A percentile compares a stretch with the other conserved stretches of the same genome.
Evolutionary conservation across 2,888 invertebrate species (phyloP).

Genomic region (Ramazzottius varieornatus): DNA sequence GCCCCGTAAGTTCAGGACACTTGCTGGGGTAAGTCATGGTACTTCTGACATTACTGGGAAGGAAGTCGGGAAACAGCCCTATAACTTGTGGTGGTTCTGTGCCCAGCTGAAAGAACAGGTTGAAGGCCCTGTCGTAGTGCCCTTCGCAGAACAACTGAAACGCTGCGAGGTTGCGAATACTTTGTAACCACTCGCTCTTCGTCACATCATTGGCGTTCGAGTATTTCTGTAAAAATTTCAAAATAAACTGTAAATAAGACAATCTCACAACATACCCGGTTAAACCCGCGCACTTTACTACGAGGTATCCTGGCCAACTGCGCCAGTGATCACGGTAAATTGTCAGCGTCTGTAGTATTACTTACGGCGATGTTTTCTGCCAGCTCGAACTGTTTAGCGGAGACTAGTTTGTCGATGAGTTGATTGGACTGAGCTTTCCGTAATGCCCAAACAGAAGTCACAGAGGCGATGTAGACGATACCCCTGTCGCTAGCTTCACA

Average conservation of each 20-base stretch:
- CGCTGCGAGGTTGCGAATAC: slow-evolving; percentile 69
- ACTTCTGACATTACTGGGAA: slow-evolving; percentile 32
- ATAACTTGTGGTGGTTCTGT: slow-evolving; percentile 79
- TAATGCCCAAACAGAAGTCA: slow-evolving; percentile 65
- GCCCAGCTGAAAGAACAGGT: slow-evolving; percentile 53
- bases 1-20: slow-evolving; percentile 40
- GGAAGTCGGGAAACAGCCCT: slow-evolving; percentile 64
- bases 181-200: slow-evolving; percentile 47
- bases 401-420: slow-evolving; percentile 55
- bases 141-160: slow-evolving; percentile 67
- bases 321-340: too few species aligned
- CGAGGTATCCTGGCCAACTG: too few species aligned
- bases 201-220: slow-evolving; percentile 53
- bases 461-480: slow-evolving; percentile 51
- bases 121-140: slow-evolving; percentile 65
- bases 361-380: slow-evolving; percentile 29
- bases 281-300: background rate
- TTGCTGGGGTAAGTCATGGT: slow-evolving; percentile 30
- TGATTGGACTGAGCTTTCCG: slow-evolving; percentile 48
- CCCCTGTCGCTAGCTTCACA: background rate
- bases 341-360: too few species aligned
- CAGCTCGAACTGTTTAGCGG: slow-evolving; percentile 71
- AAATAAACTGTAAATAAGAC: background rate
- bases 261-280: background rate
- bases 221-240: slow-evolving; percentile 34